Base-by-base conservation (phyloP, 2,888 invertebrate genomes). In the Drosophila gaucha region DNA sequence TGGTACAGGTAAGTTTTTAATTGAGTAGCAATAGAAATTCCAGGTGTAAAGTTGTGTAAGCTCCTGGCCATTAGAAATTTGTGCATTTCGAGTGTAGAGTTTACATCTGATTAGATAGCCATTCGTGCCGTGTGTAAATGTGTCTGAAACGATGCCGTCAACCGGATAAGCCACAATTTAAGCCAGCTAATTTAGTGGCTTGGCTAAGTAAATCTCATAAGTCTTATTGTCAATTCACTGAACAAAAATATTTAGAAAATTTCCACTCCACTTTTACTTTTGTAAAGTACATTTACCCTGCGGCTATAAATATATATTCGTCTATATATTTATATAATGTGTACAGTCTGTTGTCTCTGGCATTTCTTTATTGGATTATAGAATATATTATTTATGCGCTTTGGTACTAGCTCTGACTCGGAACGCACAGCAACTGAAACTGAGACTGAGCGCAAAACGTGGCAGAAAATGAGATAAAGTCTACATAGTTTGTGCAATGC, bases 401-500 rank as follows among this genome's bases (percentile, higher is more conserved):
- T 46, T 52, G 36, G 24, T 16, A 50, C 33, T 43, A 59, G 16
- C 33, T 64, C 55, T 49, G 49, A 18, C 46, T 31, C 63, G 69
- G 64, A 65, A 47, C 67, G 56, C 52, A 58, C 55, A 43, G 39
- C 57, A 56, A 73, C 63, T 73, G 64, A 56, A 59, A 77, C 70
- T 78, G 70, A 57, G 52, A 68, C 74, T 71, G 59, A 80, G 64
- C 60, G 30, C 65, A 71, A 66, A 68, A 35, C 57, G 39, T 64
- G 51, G 60, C 62, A 65, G 65, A 64, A 73, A 73, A 70, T 69
- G 64, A 72, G 68, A 73, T 73, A 68, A 67, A 59, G 67, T 64
- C 67, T 24, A 50, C 52, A 64, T 69, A 60, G 76, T 51, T 76
- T 78, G 75, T 71, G 71, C 80, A 74, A 75, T 80, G 80, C 73